Conservation (phyloP, 30 jellyfish, hydroid and myxozoan genomes). For the Hydractinia echinata region DNA sequence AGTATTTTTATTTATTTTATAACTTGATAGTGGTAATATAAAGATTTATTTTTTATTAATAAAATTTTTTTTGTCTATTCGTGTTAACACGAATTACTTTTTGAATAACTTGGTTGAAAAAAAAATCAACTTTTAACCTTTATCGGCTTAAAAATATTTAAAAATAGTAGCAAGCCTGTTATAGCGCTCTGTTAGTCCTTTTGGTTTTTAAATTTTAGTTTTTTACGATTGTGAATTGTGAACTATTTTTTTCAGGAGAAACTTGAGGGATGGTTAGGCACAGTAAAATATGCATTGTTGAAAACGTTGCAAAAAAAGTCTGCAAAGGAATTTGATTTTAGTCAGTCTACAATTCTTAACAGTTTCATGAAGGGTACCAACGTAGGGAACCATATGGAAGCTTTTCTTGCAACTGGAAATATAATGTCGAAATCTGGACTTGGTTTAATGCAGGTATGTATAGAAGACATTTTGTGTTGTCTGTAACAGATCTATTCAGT, state of each 20-base stretch:
- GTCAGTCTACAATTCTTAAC: constrained; percentile 34
- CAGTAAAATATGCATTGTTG: constrained; percentile 31
- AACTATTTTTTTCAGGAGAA: constrained; percentile 51
- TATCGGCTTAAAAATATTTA: no score
- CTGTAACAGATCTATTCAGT: no score
- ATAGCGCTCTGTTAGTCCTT: neutral
- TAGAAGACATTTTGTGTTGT: neutral
- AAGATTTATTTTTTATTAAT: no score
- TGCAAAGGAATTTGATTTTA: constrained; percentile 35
- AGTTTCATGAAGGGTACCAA: constrained; percentile 6
- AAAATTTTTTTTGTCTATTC: no score
- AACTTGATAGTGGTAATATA: no score
- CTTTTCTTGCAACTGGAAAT: constrained; percentile 93
- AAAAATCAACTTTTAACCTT: no score
- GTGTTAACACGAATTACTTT: no score
- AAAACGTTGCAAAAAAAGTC: constrained; percentile 39
- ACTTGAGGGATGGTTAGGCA: constrained; percentile 67
- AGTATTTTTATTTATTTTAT: no score
- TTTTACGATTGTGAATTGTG: neutral
- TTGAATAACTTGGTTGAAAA: no score
- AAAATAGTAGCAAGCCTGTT: no score
- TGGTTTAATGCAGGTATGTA: constrained; percentile 88
- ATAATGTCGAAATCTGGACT: constrained; percentile 70
- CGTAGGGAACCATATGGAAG: constrained; percentile 81
- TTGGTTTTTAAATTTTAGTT: neutral